Conservation (phyloP, 2,888 invertebrate species). For the Petrolisthes cinctipes region DNA sequence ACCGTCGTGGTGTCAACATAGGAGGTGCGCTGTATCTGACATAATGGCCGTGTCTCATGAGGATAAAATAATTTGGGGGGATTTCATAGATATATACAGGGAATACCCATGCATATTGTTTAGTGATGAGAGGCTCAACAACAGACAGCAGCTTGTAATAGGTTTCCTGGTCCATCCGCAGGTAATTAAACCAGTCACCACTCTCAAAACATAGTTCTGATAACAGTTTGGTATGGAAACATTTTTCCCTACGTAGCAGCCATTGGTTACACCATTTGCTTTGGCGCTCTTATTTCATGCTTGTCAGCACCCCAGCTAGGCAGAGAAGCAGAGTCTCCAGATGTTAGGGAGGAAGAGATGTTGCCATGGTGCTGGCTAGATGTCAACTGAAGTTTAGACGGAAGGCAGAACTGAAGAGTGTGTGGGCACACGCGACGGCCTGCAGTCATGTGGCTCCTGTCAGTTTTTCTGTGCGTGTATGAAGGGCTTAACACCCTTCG, state of each 20-base stretch:
- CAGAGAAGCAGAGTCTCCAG: background rate
- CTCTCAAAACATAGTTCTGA: too few species aligned
- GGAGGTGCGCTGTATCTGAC: background rate
- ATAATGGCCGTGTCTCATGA: background rate
- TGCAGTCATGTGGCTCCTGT: too few species aligned
- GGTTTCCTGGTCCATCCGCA: too few species aligned
- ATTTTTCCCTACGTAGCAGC: too few species aligned
- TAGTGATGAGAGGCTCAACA: too few species aligned
- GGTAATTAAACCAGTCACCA: too few species aligned
- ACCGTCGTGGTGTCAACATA: background rate
- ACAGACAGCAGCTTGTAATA: too few species aligned
- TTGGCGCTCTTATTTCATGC: background rate
- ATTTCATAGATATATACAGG: conserved; percentile 11
- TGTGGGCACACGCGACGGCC: background rate
- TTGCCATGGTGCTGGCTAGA: conserved; percentile 15
- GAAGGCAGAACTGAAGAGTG: conserved; percentile 14
- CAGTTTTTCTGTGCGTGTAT: too few species aligned
- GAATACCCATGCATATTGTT: conserved; percentile 11
- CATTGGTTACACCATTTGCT: too few species aligned
- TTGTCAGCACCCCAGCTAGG: background rate
- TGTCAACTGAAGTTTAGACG: conserved; percentile 19
- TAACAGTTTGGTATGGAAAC: too few species aligned
- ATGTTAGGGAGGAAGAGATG: too few species aligned
- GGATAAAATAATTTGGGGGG: background rate
- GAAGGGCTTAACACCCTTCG: too few species aligned